Evolutionary conservation across 2,888 invertebrate species (phyloP).

Genomic region (Gymnocheta viridis): DNA sequence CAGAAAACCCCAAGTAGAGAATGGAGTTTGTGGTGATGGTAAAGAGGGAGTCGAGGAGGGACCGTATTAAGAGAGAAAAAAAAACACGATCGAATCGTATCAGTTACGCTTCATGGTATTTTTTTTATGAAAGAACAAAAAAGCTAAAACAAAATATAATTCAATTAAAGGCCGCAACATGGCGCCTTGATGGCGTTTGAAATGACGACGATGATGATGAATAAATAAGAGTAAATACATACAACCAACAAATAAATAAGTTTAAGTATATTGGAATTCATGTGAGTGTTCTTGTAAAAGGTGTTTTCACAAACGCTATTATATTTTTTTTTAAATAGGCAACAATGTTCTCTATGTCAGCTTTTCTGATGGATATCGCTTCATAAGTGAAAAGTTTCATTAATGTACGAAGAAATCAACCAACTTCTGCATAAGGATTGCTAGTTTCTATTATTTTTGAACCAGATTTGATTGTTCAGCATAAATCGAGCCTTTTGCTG

Average conservation of each 20-base stretch:
- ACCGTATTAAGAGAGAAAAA: slow-evolving; percentile 3
- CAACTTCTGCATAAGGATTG: too few species aligned
- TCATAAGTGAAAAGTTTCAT: too few species aligned
- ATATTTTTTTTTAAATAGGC: neutral
- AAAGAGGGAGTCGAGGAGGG: slow-evolving; percentile 10
- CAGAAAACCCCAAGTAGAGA: neutral
- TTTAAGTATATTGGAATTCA: slow-evolving; percentile 55
- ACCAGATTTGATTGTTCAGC: too few species aligned
- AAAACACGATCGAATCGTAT: slow-evolving; percentile 67
- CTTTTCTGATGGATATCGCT: too few species aligned
- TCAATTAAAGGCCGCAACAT: slow-evolving; percentile 68
- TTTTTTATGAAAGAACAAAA: slow-evolving; percentile 35
- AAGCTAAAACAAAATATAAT: slow-evolving; percentile 55
- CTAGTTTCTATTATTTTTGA: too few species aligned
- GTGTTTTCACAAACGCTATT: neutral
- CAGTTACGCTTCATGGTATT: slow-evolving; percentile 69
- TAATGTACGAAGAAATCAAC: too few species aligned
- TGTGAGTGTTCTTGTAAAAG: neutral
- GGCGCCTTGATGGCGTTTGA: slow-evolving; percentile 65
- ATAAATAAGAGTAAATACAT: slow-evolving; percentile 30
- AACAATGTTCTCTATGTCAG: neutral
- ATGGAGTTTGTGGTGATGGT: neutral
- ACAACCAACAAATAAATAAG: slow-evolving; percentile 29
- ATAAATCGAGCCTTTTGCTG: too few species aligned
- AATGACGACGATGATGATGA: slow-evolving; percentile 43